Base-by-base conservation (phyloP, 2,888 invertebrate genomes). In the Chymomyza fuscimana region DNA sequence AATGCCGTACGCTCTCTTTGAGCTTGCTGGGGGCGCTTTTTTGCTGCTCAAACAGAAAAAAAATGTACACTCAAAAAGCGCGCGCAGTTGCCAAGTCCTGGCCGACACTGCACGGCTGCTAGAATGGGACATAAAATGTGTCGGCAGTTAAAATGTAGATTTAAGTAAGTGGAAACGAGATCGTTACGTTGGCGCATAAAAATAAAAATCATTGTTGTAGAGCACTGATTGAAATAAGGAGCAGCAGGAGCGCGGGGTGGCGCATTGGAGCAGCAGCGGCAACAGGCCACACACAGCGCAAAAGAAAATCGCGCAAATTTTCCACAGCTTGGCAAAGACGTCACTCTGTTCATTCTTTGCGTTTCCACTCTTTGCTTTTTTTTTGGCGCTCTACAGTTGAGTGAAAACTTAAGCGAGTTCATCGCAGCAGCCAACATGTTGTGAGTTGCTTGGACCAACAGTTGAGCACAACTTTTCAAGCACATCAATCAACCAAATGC, bases 101-200 rank as follows among this genome's bases (percentile, higher is more conserved):
- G 16, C 9, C 83, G 79, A 78, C 80, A 77, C 72, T 52, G 67
- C 76, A 67, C 85, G 85, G 80, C 76, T 88, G 90, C 86, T 82
- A 91, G 92, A 92, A 91, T 91, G 91, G 91, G 92, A 92, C 90
- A 91, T 91, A 90, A 91, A 92, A 90, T 91, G 89, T 90, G 89
- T 89, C 90, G 89, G 86, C 89, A 87, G 85, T 91, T 89, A 91
- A 90, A 92, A 92, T 88, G 90, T 89, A 91, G 90, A 91, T 92
- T 92, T 92, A 92, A 91, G 91, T 91, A 91, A 92, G 92, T 92
- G 92, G 92, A 92, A 92, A 92, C 91, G 92, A 92, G 92, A 92
- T 91, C 92, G 91, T 92, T 91, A 92, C 90, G 90, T 90, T 87
- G 83, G 87, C 90, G 89, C 89, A 92, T 91, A 89, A 90, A 91